These are phyloP conservation scores for Tonatia bakeri DNA, from an alignment of 2,113 vertebrate genomes.

Conservation along the genomic window DNA sequence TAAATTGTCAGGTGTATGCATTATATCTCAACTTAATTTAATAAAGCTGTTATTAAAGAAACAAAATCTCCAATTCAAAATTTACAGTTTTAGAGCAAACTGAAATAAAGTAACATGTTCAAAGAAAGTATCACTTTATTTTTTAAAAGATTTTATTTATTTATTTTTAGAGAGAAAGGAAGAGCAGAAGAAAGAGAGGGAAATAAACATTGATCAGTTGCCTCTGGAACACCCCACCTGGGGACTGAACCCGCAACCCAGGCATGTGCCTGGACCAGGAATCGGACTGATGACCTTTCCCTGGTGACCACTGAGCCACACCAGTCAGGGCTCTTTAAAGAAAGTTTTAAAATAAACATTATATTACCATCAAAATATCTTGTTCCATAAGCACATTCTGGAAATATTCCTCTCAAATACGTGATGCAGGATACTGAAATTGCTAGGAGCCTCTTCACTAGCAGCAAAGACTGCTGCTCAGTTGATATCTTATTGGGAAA, in stretches of 20 bases:
- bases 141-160: too few relatives aligned
- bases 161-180: too few relatives aligned
- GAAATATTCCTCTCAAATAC: slow-evolving; percentile 94
- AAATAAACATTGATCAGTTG: too few relatives aligned
- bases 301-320: too few relatives aligned
- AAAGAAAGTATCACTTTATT: not conserved
- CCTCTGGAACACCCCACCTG: too few relatives aligned
- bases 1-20: not conserved
- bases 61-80: slow-evolving; percentile 39
- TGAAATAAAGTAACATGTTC: not conserved
- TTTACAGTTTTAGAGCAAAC: slow-evolving; percentile 72
- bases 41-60: slow-evolving; percentile 26
- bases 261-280: too few relatives aligned
- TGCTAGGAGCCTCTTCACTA: slow-evolving; percentile 95
- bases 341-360: not conserved
- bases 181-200: too few relatives aligned
- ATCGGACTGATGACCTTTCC: too few relatives aligned
- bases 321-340: too few relatives aligned
- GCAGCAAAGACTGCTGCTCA: slow-evolving; percentile 90
- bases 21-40: not conserved
- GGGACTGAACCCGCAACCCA: too few relatives aligned
- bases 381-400: slow-evolving; percentile 92
- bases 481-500: slow-evolving; percentile 86
- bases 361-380: slow-evolving; percentile 93
- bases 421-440: slow-evolving; percentile 95